These are phyloP conservation scores for Hycleus cichorii DNA, from an alignment of 1,140 invertebrate species.

Conservation along the genomic window DNA sequence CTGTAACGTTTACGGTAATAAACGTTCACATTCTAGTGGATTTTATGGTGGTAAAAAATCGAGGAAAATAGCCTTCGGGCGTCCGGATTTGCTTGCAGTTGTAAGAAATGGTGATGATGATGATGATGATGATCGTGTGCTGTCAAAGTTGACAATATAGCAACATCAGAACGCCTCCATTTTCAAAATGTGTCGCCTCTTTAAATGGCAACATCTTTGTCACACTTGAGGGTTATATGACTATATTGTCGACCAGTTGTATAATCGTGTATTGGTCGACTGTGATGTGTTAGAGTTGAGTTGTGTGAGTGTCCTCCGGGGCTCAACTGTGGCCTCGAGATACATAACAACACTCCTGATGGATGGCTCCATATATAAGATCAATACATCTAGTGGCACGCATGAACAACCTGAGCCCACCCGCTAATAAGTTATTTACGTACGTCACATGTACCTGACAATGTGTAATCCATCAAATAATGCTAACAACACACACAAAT, in stretches of 20 bases:
- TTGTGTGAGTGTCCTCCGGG: slow-evolving; percentile 15
- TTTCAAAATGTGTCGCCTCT: no score
- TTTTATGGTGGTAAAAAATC: no score
- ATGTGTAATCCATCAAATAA: slow-evolving; percentile 14
- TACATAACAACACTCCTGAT: slow-evolving; percentile 24
- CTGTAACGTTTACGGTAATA: no score
- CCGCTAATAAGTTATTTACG: slow-evolving; percentile 24
- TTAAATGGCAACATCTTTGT: slow-evolving; percentile 31
- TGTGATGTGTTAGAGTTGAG: neutral
- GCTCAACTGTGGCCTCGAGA: slow-evolving; percentile 26
- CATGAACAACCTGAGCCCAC: slow-evolving; percentile 28
- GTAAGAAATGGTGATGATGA: slow-evolving; percentile 10
- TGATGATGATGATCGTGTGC: slow-evolving; percentile 9
- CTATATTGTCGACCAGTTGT: slow-evolving; percentile 14
- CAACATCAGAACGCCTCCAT: slow-evolving; percentile 29
- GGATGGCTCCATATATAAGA: slow-evolving; percentile 36
- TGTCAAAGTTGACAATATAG: slow-evolving; percentile 33
- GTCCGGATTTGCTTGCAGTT: slow-evolving; percentile 31
- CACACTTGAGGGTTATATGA: slow-evolving; percentile 7
- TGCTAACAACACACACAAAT: slow-evolving; percentile 5
- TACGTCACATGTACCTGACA: slow-evolving; percentile 16
- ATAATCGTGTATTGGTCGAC: slow-evolving; percentile 1
- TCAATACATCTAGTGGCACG: slow-evolving; percentile 34
- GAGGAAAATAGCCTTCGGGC: slow-evolving; percentile 28
- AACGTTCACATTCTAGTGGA: no score